Conservation (phyloP, 2,797 vertebrate species). For the Etheostoma nigrum region DNA sequence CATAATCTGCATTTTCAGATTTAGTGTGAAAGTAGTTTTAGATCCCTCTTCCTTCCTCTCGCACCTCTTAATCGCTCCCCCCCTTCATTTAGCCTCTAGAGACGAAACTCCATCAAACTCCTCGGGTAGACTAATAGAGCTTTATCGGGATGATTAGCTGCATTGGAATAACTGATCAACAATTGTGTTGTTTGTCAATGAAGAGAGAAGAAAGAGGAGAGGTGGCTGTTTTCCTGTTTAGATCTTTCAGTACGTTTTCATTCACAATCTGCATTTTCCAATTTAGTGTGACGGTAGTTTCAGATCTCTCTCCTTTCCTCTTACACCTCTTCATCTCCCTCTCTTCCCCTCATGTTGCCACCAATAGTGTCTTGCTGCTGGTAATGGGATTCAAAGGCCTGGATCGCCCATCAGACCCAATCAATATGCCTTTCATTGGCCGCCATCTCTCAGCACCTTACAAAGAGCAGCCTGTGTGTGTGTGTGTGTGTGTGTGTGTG, state of each 20-base stretch:
- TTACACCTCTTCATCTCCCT: constrained; percentile 16
- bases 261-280: constrained; percentile 29
- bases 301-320: constrained; percentile 14
- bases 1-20: constrained; percentile 30
- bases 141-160: no score
- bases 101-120: no score
- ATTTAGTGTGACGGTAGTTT: neutral
- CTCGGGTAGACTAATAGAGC: no score
- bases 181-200: no score
- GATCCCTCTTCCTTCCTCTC: constrained; percentile 18
- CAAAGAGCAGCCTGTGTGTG: constrained; percentile 80
- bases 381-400: constrained; percentile 87
- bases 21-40: neutral
- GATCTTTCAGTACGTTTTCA: neutral
- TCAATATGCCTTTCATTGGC: constrained; percentile 89
- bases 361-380: constrained; percentile 73
- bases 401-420: constrained; percentile 84
- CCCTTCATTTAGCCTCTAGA: constrained; percentile 3
- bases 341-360: constrained; percentile 64
- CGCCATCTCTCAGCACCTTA: constrained; percentile 84
- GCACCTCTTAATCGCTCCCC: constrained; percentile 10
- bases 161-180: no score
- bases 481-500: constrained; percentile 58
- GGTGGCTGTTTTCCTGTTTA: no score
- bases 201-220: no score